These are phyloP conservation scores for Pammene fasciana DNA, from an alignment of 2,888 invertebrate genomes.

Conservation along the genomic window DNA sequence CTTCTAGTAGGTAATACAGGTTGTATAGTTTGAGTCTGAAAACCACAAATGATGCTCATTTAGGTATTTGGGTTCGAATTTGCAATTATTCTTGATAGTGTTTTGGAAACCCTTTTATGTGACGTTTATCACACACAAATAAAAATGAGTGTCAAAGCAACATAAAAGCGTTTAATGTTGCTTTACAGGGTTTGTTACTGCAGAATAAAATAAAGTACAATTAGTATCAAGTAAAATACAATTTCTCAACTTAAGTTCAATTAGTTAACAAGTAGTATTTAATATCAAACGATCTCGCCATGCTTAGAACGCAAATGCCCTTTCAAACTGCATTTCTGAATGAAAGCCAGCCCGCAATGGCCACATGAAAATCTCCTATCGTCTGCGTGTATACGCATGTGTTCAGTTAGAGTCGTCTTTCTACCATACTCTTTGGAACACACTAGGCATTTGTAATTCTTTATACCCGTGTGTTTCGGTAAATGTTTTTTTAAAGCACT, in stretches of 20 bases:
- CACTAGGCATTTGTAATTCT: conserved; percentile 61
- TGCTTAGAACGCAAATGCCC: conserved; percentile 67
- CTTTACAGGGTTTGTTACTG: neutral
- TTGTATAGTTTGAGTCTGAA: too few species aligned
- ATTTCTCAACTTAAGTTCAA: conserved; percentile 6
- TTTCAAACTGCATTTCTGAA: conserved; percentile 65
- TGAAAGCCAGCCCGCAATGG: conserved; percentile 55
- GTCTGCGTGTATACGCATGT: conserved; percentile 60
- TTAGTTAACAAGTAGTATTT: neutral
- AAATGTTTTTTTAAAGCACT: conserved; percentile 58
- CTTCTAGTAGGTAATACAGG: too few species aligned
- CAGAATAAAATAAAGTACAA: neutral
- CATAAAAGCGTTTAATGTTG: neutral
- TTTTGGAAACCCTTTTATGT: too few species aligned
- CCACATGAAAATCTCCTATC: conserved; percentile 57
- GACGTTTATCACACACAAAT: too few species aligned
- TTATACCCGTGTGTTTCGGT: conserved; percentile 61
- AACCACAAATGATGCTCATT: too few species aligned
- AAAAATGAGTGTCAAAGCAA: too few species aligned
- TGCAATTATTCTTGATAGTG: too few species aligned
- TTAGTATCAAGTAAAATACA: conserved; percentile 11
- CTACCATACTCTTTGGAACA: conserved; percentile 62
- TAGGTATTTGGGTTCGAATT: too few species aligned
- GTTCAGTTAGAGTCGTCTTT: conserved; percentile 60
- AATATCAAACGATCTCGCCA: conserved; percentile 43